Percentiles rank a stretch among this genome's conserved stretches.
Evolutionary conservation across 2,113 vertebrate species (phyloP).

Genomic region (Rhineura floridana): DNA sequence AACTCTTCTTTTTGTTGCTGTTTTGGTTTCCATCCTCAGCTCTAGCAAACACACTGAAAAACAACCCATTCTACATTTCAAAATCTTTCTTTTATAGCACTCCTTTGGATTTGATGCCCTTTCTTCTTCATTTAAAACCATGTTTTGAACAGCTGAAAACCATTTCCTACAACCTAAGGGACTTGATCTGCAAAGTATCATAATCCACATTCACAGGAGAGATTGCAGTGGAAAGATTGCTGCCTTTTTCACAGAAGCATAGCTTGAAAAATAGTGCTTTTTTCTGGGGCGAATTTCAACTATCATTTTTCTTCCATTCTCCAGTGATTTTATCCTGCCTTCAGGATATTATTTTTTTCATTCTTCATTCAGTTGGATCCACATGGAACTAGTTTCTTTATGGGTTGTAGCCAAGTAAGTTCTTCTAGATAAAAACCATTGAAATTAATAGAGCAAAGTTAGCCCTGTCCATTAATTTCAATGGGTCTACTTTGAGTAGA

Average conservation of each 20-base stretch:
- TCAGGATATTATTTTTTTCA: background rate
- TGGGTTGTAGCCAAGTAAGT: background rate
- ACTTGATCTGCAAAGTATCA: no score
- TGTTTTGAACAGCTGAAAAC: background rate
- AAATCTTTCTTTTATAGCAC: background rate
- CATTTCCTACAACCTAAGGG: background rate
- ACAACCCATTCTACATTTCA: background rate
- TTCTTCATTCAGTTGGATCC: background rate
- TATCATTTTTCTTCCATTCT: conserved; percentile 5
- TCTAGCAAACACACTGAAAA: background rate
- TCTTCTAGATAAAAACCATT: no score
- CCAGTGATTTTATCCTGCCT: background rate
- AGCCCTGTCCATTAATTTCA: no score
- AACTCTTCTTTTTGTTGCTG: conserved; percentile 22
- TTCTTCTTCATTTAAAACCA: background rate
- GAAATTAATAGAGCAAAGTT: no score
- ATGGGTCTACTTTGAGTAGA: no score
- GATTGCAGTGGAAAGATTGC: background rate
- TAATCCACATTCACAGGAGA: background rate
- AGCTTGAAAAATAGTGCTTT: background rate
- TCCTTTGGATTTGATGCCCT: background rate
- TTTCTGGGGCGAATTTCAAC: background rate
- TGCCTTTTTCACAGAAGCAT: background rate
- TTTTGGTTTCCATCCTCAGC: background rate
- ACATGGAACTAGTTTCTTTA: background rate